Evolutionary conservation across 2,888 invertebrate genomes (phyloP).

Genomic region (Epinotia demarniana): DNA sequence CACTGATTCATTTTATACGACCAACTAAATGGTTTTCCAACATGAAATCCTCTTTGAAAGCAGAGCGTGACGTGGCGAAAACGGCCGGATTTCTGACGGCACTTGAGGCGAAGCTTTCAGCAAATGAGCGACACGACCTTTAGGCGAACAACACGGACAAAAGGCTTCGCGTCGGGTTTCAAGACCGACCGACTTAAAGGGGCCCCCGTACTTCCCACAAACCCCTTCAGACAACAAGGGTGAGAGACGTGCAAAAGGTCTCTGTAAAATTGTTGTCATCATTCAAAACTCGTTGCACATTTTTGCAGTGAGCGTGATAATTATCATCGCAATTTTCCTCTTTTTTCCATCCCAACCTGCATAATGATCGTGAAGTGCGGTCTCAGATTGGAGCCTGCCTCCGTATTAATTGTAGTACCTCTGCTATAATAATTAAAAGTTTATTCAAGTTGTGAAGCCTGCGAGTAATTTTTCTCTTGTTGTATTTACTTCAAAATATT

Average conservation of each 20-base stretch:
- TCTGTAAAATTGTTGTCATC: slow-evolving; percentile 54
- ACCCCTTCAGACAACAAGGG: slow-evolving; percentile 53
- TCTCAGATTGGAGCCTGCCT: slow-evolving; percentile 9
- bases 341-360: slow-evolving; percentile 39
- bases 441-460: slow-evolving; percentile 23
- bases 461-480: background rate
- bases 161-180: slow-evolving; percentile 62
- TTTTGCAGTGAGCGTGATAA: slow-evolving; percentile 55
- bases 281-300: slow-evolving; percentile 61
- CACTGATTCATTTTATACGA: background rate
- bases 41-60: slow-evolving; percentile 19
- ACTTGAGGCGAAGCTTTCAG: slow-evolving; percentile 69
- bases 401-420: slow-evolving; percentile 24
- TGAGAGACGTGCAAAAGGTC: slow-evolving; percentile 54
- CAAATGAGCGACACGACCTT: slow-evolving; percentile 74
- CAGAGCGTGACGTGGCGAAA: slow-evolving; percentile 52
- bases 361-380: slow-evolving; percentile 32
- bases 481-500: slow-evolving; percentile 3
- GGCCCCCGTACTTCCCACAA: slow-evolving; percentile 51
- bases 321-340: slow-evolving; percentile 49
- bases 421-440: slow-evolving; percentile 34
- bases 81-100: slow-evolving; percentile 64
- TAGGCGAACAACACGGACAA: slow-evolving; percentile 61
- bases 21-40: slow-evolving; percentile 11
- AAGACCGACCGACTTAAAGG: slow-evolving; percentile 52